These are phyloP conservation scores for Apomyelois bistriatella DNA, from an alignment of 2,888 invertebrate genomes.

Conservation along the genomic window DNA sequence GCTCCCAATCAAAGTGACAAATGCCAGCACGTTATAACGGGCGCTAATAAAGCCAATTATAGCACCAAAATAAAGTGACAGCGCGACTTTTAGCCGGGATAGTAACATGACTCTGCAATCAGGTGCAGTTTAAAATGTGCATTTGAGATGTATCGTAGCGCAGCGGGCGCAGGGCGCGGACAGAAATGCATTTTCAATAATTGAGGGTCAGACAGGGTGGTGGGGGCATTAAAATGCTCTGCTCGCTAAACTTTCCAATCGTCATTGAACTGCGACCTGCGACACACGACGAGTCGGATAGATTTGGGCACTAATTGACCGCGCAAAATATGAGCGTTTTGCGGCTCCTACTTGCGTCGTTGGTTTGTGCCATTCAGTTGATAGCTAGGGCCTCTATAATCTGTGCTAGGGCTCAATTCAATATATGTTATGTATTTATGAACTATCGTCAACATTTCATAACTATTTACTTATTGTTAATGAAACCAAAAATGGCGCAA, in stretches of 20 bases:
- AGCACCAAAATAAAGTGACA: slow-evolving; percentile 61
- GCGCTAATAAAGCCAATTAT: slow-evolving; percentile 45
- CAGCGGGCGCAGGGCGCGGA: slow-evolving; percentile 65
- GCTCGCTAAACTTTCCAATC: slow-evolving; percentile 66
- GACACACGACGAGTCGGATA: slow-evolving; percentile 25
- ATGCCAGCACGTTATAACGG: slow-evolving; percentile 33
- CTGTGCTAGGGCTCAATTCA: no score
- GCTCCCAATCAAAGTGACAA: neutral
- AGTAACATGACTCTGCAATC: slow-evolving; percentile 75
- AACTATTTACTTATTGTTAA: no score
- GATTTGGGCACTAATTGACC: slow-evolving; percentile 36
- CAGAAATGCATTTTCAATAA: slow-evolving; percentile 79
- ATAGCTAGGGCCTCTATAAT: no score
- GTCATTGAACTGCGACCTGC: slow-evolving; percentile 44
- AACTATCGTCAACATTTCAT: no score
- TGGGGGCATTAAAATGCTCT: slow-evolving; percentile 71
- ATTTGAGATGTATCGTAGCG: slow-evolving; percentile 67
- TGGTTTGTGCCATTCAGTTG: neutral
- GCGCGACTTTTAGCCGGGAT: slow-evolving; percentile 66
- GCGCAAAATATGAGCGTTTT: slow-evolving; percentile 11
- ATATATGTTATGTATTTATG: no score
- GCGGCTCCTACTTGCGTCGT: neutral
- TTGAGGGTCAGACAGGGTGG: slow-evolving; percentile 77
- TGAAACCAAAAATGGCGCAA: no score
- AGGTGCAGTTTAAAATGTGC: slow-evolving; percentile 79